Evolutionary conservation across 92 coral and sea anemone species (phyloP).

Genomic region (Parazoanthus swiftii): DNA sequence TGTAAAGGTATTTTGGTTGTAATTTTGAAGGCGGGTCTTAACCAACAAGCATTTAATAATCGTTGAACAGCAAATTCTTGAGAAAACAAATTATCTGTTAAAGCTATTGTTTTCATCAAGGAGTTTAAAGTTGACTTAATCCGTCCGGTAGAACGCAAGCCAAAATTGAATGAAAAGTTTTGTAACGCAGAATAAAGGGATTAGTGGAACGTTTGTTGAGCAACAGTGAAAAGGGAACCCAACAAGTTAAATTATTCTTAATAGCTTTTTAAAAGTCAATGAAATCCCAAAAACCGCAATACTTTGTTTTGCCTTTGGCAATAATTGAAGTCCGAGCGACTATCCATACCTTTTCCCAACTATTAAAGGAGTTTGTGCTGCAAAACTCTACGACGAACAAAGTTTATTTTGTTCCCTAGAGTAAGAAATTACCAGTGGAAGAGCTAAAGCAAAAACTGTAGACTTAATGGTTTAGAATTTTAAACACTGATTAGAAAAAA

Average conservation of each 20-base stretch:
- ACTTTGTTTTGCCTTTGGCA: background rate
- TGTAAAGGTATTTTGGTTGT: slow-evolving; percentile 17
- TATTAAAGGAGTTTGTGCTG: background rate
- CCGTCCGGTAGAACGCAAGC: background rate
- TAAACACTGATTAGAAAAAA: background rate
- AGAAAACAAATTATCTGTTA: slow-evolving; percentile 13
- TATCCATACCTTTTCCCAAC: background rate
- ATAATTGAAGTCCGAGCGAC: background rate
- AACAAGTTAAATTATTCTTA: background rate
- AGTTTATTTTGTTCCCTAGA: background rate
- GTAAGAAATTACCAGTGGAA: background rate
- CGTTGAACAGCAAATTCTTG: slow-evolving; percentile 3
- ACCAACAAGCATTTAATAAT: slow-evolving; percentile 33
- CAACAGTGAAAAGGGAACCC: background rate
- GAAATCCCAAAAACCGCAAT: background rate
- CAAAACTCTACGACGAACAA: background rate
- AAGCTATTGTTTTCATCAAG: background rate
- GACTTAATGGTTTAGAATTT: background rate
- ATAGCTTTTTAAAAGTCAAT: background rate
- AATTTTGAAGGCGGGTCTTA: slow-evolving; percentile 30
- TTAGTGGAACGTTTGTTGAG: background rate
- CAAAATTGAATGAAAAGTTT: slow-evolving; percentile 2
- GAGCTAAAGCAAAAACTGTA: background rate
- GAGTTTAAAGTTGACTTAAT: background rate
- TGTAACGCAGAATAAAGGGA: background rate